Evolutionary conservation across 2,888 invertebrate genomes (phyloP), one percentile per base, ranked within the genome.

Genomic region (Hipparchia semele): DNA sequence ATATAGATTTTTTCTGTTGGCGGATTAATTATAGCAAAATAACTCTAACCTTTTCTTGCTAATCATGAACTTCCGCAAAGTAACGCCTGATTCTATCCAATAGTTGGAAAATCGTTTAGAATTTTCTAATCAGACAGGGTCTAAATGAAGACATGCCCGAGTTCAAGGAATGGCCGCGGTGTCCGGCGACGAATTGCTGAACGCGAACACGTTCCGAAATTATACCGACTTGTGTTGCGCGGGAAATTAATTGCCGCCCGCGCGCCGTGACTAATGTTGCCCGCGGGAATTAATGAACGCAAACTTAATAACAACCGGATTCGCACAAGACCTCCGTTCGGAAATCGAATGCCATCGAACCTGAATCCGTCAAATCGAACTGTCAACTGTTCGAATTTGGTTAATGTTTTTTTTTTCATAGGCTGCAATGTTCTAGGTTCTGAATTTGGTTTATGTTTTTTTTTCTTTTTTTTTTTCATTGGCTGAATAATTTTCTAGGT

Each of bases 301-400:
- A 56, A 56, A 60, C 59, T 65, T 61, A 13, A 65, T 68, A 73
- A 69, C 68, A 71, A 73, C 59, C 39, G 60, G 39, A 61, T 49
- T 46, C 9, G 53, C 56, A 67, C 68, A 69, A 69, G 65, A 74
- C 68, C 68, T n/a, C 39, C 61, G 51, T 72, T 53, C 58, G 64
- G 51, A 68, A 68, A 71, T 71, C 68, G 59, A 60, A 60, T 39
- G 59, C 71, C 67, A 51, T 67, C 62, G 49, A 73, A 70, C 49
- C 33, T 68, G 54, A 71, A 58, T 84, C 82, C 85, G 84, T 87
- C 87, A 85, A 84, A 85, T 81, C 80, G 79, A 80, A 79, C 77
- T 79, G 23, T 54, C 39, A 1, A 76, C n/a, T 13, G 82, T 78
- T 68, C 51, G 68, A 68, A 49, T 23, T 69, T 13, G 13, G 13